A percentile compares a stretch with the other conserved stretches of the same genome.
These are phyloP conservation scores for Rousettus madagascariensis DNA, from an alignment of 2,797 vertebrate species.

Conservation along the genomic window DNA sequence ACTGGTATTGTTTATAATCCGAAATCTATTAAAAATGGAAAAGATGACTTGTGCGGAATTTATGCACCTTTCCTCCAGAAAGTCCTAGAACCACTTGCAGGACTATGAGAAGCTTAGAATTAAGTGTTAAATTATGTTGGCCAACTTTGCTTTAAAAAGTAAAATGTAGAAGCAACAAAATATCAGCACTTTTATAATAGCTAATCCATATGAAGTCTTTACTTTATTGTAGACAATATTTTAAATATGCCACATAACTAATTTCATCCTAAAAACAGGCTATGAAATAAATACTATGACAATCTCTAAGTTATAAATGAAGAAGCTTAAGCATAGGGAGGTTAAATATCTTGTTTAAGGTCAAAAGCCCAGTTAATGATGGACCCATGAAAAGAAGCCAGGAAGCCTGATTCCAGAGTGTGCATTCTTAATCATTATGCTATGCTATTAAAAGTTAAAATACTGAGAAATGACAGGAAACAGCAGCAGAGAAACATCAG, in stretches of 20 bases:
- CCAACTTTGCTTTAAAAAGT: not conserved
- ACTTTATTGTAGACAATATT: not conserved
- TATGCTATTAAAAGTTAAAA: not conserved
- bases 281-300: not conserved
- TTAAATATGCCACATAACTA: not conserved
- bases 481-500: not conserved
- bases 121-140: not conserved
- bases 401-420: not conserved
- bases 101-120: not conserved
- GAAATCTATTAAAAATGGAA: not conserved
- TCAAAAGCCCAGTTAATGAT: not conserved
- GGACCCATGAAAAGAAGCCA: not conserved
- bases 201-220: not conserved
- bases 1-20: not conserved
- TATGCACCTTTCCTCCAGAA: not conserved
- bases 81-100: not conserved
- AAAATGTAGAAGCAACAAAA: not conserved
- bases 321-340: not conserved
- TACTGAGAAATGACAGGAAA: not conserved
- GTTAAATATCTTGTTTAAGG: not conserved
- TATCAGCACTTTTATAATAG: not conserved
- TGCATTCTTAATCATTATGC: not conserved
- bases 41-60: not conserved
- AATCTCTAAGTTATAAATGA: not conserved
- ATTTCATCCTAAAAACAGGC: not conserved